Percentiles rank a stretch among this genome's conserved stretches.
Conservation (phyloP, 2,797 vertebrate genomes). For the Notolepis coatsorum region DNA sequence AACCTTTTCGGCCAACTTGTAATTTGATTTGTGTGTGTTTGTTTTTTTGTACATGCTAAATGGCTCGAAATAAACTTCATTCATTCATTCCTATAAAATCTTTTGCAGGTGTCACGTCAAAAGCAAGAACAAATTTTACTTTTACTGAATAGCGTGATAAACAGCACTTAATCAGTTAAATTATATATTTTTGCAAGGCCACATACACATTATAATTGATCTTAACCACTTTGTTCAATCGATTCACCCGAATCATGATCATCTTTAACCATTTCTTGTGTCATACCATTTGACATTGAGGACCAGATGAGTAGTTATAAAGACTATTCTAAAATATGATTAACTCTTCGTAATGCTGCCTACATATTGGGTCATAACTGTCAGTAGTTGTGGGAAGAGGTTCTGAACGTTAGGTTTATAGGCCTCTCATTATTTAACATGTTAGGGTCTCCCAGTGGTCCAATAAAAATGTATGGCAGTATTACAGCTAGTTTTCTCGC, state of each 20-base stretch:
- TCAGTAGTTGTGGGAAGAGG: constrained; percentile 67
- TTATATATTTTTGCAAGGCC: no score
- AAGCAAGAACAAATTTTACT: no score
- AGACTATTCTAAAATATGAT: constrained; percentile 43
- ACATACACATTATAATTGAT: no score
- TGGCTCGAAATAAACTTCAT: no score
- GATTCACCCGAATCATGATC: constrained; percentile 51
- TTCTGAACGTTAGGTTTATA: constrained; percentile 73
- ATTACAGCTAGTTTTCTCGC: constrained; percentile 64
- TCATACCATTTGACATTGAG: constrained; percentile 57
- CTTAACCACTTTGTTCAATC: constrained; percentile 49
- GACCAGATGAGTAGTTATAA: constrained; percentile 50
- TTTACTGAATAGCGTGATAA: no score
- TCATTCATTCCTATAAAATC: no score
- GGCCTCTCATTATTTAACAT: constrained; percentile 76
- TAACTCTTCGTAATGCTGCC: constrained; percentile 59
- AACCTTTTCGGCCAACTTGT: no score
- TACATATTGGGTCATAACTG: constrained; percentile 59
- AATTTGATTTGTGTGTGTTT: no score
- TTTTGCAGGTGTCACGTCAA: no score
- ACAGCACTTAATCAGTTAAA: no score
- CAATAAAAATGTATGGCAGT: constrained; percentile 71
- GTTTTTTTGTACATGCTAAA: no score
- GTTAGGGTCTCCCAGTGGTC: constrained; percentile 71
- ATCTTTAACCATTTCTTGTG: constrained; percentile 41